A percentile compares a stretch with the other conserved stretches of the same genome.
phyloP scores from a whole-genome alignment of 2,113 vertebrate species.

The Ammospiza nelsoni region DNA sequence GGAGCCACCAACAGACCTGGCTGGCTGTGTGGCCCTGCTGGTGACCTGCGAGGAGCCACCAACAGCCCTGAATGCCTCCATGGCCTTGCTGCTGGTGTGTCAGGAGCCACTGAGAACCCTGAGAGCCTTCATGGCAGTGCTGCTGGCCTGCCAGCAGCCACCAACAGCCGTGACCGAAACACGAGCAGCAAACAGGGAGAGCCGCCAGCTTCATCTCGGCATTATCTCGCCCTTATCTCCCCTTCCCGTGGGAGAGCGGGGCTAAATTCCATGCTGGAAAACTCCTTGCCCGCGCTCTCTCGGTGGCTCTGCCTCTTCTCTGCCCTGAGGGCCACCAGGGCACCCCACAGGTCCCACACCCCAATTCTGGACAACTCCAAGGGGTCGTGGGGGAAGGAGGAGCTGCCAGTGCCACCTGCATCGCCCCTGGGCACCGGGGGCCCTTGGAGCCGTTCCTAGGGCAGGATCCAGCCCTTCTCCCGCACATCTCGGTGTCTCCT shows the following conservation, averaged over 20 bases:
- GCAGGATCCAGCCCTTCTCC: accelerated
- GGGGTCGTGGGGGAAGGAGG: accelerated
- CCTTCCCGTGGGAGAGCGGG: accelerated
- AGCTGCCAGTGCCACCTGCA: not conserved
- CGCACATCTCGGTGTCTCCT: too few relatives aligned
- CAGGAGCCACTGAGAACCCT: too few relatives aligned
- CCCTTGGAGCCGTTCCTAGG: accelerated
- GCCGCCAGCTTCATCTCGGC: accelerated
- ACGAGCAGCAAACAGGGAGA: accelerated
- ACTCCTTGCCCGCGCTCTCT: accelerated
- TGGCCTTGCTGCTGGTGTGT: accelerated
- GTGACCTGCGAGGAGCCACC: too few relatives aligned
- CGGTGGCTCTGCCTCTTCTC: not conserved
- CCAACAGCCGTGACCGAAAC: accelerated
- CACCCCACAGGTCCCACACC: accelerated
- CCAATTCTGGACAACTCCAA: not conserved
- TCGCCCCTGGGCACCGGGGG: not conserved
- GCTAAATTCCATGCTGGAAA: accelerated
- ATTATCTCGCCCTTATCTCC: too few relatives aligned
- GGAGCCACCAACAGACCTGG: not conserved
- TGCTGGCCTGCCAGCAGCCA: accelerated
- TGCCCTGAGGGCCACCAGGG: accelerated
- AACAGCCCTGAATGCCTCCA: accelerated
- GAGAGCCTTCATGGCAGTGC: not conserved
- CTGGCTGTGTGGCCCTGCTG: not conserved